Conservation (phyloP, 2,797 vertebrate species). For the Takifugu rubripes region DNA sequence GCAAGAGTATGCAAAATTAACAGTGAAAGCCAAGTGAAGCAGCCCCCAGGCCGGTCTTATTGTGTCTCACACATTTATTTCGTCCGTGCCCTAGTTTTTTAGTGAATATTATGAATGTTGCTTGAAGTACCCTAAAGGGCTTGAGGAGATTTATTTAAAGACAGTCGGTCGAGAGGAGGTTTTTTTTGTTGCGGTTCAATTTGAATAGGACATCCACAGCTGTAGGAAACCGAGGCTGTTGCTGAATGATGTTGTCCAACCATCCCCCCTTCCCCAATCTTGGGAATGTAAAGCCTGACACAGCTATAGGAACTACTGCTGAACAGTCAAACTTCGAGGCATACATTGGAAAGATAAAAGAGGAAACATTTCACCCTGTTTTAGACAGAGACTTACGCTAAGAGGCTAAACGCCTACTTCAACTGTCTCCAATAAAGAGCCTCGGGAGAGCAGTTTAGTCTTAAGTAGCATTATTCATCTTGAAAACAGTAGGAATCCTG, state of each 20-base stretch:
- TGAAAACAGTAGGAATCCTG: constrained; percentile 16
- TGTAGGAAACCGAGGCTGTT: constrained; percentile 1
- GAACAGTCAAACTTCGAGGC: constrained; percentile 6
- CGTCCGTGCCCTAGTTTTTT: constrained; percentile 24
- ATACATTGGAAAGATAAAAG: constrained; percentile 8
- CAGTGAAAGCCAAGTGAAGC: constrained; percentile 18
- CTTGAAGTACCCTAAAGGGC: constrained; percentile 9
- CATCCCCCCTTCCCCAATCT: too few relatives aligned
- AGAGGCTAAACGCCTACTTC: constrained; percentile 16
- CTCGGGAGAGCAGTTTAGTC: neutral
- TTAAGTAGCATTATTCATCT: neutral
- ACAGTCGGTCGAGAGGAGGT: neutral
- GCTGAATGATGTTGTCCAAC: neutral
- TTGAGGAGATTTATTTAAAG: constrained; percentile 1
- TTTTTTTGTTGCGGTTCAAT: constrained; percentile 6
- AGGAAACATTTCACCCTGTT: constrained; percentile 4
- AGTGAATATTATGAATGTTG: constrained; percentile 8
- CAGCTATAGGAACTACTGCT: neutral
- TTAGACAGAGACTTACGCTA: constrained; percentile 5
- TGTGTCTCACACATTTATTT: constrained; percentile 6
- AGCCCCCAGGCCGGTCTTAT: constrained; percentile 23
- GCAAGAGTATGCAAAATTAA: constrained; percentile 26
- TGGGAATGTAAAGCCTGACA: neutral
- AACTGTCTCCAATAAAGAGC: constrained; percentile 5
- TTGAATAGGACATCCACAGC: neutral